phyloP scores from a whole-genome alignment of 1,140 invertebrate genomes.

The Drosophila mauritiana region DNA sequence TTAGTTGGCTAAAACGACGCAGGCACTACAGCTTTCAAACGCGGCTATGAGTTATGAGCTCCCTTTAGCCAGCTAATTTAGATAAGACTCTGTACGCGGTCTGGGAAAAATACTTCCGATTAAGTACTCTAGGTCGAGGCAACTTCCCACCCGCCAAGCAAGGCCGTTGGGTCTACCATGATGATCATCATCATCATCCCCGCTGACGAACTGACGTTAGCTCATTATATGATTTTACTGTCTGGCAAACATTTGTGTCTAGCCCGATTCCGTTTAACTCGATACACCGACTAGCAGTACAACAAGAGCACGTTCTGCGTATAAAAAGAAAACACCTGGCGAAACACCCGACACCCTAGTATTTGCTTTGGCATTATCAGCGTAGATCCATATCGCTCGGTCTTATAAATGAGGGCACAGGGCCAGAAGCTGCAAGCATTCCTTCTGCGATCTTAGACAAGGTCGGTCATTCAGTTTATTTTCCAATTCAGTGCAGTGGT shows the following conservation, averaged over 20 bases:
- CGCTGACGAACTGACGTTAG: slow-evolving; percentile 22
- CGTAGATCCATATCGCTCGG: slow-evolving; percentile 20
- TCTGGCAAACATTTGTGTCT: slow-evolving; percentile 72
- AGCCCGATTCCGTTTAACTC: slow-evolving; percentile 62
- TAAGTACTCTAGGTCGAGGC: slow-evolving; percentile 43
- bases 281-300: slow-evolving; percentile 16
- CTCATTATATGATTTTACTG: slow-evolving; percentile 53
- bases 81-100: slow-evolving; percentile 14
- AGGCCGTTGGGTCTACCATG: not conserved
- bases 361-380: slow-evolving; percentile 43
- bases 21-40: slow-evolving; percentile 14
- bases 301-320: slow-evolving; percentile 35
- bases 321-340: slow-evolving; percentile 66
- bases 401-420: slow-evolving; percentile 43
- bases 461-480: slow-evolving; percentile 18
- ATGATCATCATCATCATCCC: not conserved
- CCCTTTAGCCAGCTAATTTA: slow-evolving; percentile 8
- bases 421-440: slow-evolving; percentile 21
- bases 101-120: slow-evolving; percentile 43
- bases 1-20: slow-evolving; percentile 27
- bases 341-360: slow-evolving; percentile 22
- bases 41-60: slow-evolving; percentile 19
- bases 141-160: slow-evolving; percentile 27
- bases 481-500: not conserved
- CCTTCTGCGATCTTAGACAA: slow-evolving; percentile 5